Conservation (phyloP, 2,888 invertebrate genomes). For the Habrosyne pyritoides region DNA sequence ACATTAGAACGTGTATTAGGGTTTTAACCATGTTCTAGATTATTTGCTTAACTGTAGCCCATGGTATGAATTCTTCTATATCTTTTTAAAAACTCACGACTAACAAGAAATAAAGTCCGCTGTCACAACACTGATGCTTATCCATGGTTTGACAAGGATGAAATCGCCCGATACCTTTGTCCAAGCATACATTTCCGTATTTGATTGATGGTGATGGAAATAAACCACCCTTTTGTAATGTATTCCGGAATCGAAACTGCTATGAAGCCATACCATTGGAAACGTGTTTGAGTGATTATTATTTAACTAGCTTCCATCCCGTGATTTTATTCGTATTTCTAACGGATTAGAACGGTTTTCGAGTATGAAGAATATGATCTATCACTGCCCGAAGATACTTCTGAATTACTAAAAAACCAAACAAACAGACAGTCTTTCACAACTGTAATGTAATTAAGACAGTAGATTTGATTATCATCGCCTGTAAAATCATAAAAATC, state of each 20-base stretch:
- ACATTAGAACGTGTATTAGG: background rate
- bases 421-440: too few relatives aligned
- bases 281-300: background rate
- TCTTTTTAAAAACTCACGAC: background rate
- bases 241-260: background rate
- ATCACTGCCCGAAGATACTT: too few relatives aligned
- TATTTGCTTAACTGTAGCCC: too few relatives aligned
- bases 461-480: background rate
- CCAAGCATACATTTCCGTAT: slow-evolving; percentile 24
- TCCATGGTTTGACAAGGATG: slow-evolving; percentile 37
- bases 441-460: too few relatives aligned
- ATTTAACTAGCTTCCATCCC: too few relatives aligned
- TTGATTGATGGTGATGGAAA: slow-evolving; percentile 50
- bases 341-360: too few relatives aligned
- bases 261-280: background rate
- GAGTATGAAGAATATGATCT: too few relatives aligned
- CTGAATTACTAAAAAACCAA: too few relatives aligned
- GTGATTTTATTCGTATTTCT: too few relatives aligned
- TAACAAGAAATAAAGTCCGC: slow-evolving; percentile 22
- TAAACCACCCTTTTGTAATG: slow-evolving; percentile 6
- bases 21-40: background rate
- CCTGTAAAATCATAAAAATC: too few relatives aligned
- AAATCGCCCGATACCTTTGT: slow-evolving; percentile 43
- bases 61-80: too few relatives aligned
- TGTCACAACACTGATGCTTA: slow-evolving; percentile 37